Evolutionary conservation across 30 jellyfish, hydroid and myxozoan species (phyloP).

Genomic region (Turritopsis dohrnii): DNA sequence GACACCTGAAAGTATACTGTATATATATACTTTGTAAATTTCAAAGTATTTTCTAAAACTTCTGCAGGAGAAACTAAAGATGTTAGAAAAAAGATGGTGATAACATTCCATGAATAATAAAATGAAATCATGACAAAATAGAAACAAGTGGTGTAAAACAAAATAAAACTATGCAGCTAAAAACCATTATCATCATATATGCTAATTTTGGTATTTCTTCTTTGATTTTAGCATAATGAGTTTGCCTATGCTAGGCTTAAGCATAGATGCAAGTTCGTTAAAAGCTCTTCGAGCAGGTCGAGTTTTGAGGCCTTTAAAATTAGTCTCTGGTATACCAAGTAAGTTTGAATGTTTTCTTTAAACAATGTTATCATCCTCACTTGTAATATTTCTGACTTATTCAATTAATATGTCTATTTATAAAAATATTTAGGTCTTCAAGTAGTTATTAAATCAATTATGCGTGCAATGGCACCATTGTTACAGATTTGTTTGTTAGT

Average conservation of each 20-base stretch:
- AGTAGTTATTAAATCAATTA: constrained; percentile 92
- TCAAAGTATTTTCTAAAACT: no score
- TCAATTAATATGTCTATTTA: not conserved
- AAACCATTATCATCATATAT: no score
- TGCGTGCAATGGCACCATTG: constrained; percentile 96
- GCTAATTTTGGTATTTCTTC: not conserved
- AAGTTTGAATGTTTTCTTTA: constrained; percentile 17
- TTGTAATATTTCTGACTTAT: not conserved
- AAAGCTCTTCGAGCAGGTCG: constrained; percentile 99
- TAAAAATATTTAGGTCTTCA: constrained; percentile 57
- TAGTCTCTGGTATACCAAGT: constrained; percentile 99
- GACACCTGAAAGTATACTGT: no score
- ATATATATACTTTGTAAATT: no score
- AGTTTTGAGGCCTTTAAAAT: constrained; percentile 94
- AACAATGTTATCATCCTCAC: not conserved
- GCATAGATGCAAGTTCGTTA: constrained; percentile 80
- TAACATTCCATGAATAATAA: no score
- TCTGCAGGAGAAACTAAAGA: no score
- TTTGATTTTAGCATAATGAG: constrained; percentile 79
- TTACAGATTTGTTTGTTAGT: constrained; percentile 88
- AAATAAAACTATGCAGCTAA: no score
- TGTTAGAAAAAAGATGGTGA: no score
- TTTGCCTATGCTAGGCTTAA: constrained; percentile 80
- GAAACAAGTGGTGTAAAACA: no score
- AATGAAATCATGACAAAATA: no score